Evolutionary conservation across 1,140 invertebrate genomes (phyloP).

Genomic region (Fopius arisanus): DNA sequence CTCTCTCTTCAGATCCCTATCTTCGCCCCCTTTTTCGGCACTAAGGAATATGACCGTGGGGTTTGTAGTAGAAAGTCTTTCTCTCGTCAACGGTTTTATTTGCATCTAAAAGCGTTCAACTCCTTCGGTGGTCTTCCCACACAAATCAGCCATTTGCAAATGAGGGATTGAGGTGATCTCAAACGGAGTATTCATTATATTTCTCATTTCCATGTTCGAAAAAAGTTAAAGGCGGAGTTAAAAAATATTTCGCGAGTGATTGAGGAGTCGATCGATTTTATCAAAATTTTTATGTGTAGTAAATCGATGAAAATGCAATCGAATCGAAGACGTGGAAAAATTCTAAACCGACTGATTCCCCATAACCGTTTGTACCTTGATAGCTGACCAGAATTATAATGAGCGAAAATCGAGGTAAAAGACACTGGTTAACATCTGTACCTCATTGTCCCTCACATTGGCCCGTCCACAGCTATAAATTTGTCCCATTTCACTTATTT

Average conservation of each 20-base stretch:
- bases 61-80: conserved; percentile 12
- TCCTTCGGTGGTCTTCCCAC: conserved; percentile 26
- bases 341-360: background rate
- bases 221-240: background rate
- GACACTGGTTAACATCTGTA: conserved; percentile 42
- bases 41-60: background rate
- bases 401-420: conserved; percentile 31
- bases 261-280: too few species aligned
- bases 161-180: background rate
- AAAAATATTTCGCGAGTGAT: too few species aligned
- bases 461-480: background rate
- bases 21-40: background rate
- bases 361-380: background rate
- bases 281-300: background rate
- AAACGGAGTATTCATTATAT: background rate
- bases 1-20: conserved; percentile 3
- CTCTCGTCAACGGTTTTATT: conserved; percentile 8
- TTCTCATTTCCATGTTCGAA: background rate
- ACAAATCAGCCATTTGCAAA: conserved; percentile 17
- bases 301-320: background rate
- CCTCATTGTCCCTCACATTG: conserved; percentile 33
- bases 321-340: background rate
- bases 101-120: conserved; percentile 10
- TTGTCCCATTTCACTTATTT: conserved; percentile 19
- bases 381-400: conserved; percentile 44